A percentile compares a stretch with the other conserved stretches of the same genome.
These are phyloP conservation scores for Myocastor coypus DNA, from an alignment of 2,113 vertebrate genomes.

Conservation along the genomic window DNA sequence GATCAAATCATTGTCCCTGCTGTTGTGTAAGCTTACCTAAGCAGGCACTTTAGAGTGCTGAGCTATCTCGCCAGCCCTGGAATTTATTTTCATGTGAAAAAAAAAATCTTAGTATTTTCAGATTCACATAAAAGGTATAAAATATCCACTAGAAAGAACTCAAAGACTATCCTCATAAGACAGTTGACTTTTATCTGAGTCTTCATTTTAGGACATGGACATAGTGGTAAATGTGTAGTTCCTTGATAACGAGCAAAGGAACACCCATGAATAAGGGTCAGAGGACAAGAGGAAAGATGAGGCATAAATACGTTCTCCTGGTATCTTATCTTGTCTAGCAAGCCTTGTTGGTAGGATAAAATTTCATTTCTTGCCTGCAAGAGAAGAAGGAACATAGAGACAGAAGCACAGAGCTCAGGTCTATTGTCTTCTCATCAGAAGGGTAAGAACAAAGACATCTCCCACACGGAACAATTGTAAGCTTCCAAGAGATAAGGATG, in stretches of 20 bases:
- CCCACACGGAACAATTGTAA: neutral
- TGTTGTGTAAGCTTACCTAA: too few species aligned
- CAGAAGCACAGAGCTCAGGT: neutral
- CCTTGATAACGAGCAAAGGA: neutral
- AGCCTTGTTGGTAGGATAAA: neutral
- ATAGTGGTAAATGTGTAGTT: neutral
- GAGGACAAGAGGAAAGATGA: neutral
- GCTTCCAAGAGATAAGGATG: neutral
- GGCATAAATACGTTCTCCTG: neutral
- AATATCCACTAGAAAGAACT: neutral
- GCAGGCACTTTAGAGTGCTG: too few species aligned
- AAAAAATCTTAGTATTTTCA: neutral
- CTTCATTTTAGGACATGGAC: neutral
- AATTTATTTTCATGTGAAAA: neutral
- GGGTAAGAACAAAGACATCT: neutral
- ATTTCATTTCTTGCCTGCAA: neutral
- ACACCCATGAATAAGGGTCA: neutral
- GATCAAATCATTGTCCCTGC: too few species aligned
- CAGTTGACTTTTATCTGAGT: neutral
- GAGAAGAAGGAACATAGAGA: neutral
- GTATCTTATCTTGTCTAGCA: too few species aligned
- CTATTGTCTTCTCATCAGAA: neutral
- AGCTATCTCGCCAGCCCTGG: neutral
- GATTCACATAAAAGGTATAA: neutral
- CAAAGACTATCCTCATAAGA: neutral